Evolutionary conservation across 2,797 vertebrate genomes (phyloP), one percentile per base, ranked within the genome.

Genomic region (Poeciliopsis paucimaculata): DNA sequence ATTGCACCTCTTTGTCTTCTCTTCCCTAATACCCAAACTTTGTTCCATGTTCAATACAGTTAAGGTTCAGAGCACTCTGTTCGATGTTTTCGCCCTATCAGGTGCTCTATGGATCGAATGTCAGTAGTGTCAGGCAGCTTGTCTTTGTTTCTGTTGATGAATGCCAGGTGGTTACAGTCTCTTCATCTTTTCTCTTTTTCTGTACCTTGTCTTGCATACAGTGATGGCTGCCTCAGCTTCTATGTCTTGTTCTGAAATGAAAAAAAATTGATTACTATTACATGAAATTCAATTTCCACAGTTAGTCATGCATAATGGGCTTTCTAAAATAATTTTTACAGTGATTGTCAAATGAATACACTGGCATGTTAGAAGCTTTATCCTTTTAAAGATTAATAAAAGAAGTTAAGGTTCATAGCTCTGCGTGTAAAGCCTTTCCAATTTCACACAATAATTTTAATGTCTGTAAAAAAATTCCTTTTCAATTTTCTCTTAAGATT

Each of bases 51-150:
- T 90, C 76, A 47, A 87, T 88, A 80, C 90, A 84, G 82, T 90
- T 80, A 31, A 77, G 79, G 62, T 86, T 80, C 4, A 66, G 86
- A 83, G 68, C 76, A 39, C 77, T 84, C 73, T 83, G 81, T 80
- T 90, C 60, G 9, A 78, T 80, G 39, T 78, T 88, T 89, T 57
- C 87, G 90, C 90, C 91, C 93, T 92, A 91, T 93, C 93, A 89
- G 91, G 92, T 87, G 81, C 46, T 23, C 78, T 18, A 53, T 60
- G 80, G 88, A 92, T 93, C 84, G 82, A 93, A 94, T 94, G 92
- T 92, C 90, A 75, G 78, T 73, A 47, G 87, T 88, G 89, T 92
- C 91, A 91, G 82, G 82, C 87, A 28, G 86, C 86, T 84, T 45
- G 85, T 88, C 88, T 91, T 80, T 62, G 75, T 55, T 80, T 77